phyloP scores from a whole-genome alignment of 2,113 vertebrate genomes.

The Catharus fuscescens region DNA sequence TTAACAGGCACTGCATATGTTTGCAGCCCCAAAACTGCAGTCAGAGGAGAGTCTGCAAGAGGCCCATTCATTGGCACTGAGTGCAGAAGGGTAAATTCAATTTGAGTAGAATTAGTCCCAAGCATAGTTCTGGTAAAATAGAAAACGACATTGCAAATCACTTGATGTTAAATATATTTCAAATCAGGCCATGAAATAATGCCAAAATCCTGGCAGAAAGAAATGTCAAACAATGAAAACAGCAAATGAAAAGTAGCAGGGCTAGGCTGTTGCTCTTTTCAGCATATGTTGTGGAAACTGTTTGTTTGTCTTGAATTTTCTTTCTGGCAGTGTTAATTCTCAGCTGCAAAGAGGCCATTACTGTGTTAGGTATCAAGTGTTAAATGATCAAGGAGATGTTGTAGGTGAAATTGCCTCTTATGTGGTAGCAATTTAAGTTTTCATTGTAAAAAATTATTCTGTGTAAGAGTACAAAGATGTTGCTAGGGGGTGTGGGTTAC shows the following conservation, averaged over 20 bases:
- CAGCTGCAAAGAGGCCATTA: not conserved
- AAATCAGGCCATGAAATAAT: slow-evolving; percentile 38
- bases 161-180: slow-evolving; percentile 56
- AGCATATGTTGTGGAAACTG: slow-evolving; percentile 27
- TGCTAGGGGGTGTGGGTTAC: not conserved
- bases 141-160: slow-evolving; percentile 28
- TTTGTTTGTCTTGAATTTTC: slow-evolving; percentile 49
- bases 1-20: not conserved
- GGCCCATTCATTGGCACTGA: not conserved
- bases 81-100: slow-evolving; percentile 9
- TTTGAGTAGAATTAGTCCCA: slow-evolving; percentile 34
- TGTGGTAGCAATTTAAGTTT: not conserved
- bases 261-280: slow-evolving; percentile 30
- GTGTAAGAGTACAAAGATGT: not conserved
- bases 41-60: not conserved
- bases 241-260: slow-evolving; percentile 50
- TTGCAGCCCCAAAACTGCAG: not conserved
- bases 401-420: not conserved
- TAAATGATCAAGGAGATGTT: not conserved
- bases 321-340: slow-evolving; percentile 20
- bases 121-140: slow-evolving; percentile 50
- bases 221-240: slow-evolving; percentile 54
- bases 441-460: not conserved
- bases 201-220: slow-evolving; percentile 53
- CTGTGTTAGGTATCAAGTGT: slow-evolving; percentile 3